A percentile compares a stretch with the other conserved stretches of the same genome.
phyloP scores from a whole-genome alignment of 2,888 invertebrate genomes.

The Drosophila hawaiiensis region DNA sequence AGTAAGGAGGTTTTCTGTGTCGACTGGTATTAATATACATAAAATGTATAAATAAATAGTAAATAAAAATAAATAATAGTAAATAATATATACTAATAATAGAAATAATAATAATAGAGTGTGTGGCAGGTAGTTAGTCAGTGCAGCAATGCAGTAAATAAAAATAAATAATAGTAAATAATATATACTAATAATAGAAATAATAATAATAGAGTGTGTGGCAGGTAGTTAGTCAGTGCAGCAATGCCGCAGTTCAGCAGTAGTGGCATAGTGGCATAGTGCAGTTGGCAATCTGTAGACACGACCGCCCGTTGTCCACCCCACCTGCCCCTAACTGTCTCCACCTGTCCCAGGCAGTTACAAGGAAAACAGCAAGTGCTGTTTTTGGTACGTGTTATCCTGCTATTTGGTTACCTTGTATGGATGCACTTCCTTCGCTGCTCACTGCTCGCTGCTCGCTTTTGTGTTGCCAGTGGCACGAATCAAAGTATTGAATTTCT shows the following conservation, averaged over 20 bases:
- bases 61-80: neutral
- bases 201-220: neutral
- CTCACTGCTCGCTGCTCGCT: neutral
- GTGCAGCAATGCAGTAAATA: no score
- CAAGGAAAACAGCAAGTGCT: constrained; percentile 57
- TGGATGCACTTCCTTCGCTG: constrained; percentile 74
- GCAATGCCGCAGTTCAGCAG: constrained; percentile 8
- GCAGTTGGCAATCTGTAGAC: constrained; percentile 51
- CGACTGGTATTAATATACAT: no score
- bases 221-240: constrained; percentile 20
- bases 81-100: neutral
- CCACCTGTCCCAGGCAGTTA: constrained; percentile 3
- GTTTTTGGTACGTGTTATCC: constrained; percentile 76
- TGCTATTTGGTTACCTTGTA: constrained; percentile 79
- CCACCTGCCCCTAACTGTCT: neutral
- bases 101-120: no score
- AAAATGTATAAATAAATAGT: neutral
- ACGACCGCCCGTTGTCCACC: neutral
- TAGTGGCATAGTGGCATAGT: neutral
- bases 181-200: neutral
- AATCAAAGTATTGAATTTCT: constrained; percentile 85
- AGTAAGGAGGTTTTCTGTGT: no score
- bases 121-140: no score
- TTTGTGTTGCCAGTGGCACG: constrained; percentile 77
- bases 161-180: neutral